Base-by-base conservation (phyloP, 2,113 vertebrate genomes). In the Saccopteryx leptura region DNA sequence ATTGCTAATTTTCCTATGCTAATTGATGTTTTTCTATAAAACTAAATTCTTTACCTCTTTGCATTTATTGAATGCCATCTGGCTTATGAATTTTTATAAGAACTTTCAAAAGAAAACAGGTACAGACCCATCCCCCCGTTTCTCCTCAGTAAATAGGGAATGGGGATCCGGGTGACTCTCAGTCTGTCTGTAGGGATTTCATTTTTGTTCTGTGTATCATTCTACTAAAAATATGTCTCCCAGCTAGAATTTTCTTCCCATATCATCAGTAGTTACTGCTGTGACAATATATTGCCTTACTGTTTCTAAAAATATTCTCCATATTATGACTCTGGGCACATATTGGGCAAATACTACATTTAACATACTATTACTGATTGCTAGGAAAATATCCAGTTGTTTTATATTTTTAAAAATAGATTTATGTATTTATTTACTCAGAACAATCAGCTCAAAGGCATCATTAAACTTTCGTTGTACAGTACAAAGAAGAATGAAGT, bases 1-100 rank as follows among this genome's bases (percentile, higher is more conserved):
- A 97, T 97, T 98, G 97, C 96, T 97, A 94, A 97, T 97, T 97
- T 98, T 96, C 96, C n/a, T 97, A 91, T 90, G 96, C 88, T 97
- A 97, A 97, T 97, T 98, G 95, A 96, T 98, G 96, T 97, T 97
- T 98, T 96, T 97, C 97, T 97, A 90, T 96, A 98, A 98, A 98
- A 97, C 94, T 91, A 97, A 97, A 97, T 97, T 96, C 94, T 97
- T 97, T 86, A 93, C 96, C 96, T 97, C 97, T 97, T 97, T 97
- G 97, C 95, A 91, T 97, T 97, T 98, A 97, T 97, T 96, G 96
- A 95, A 96, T 96, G 69, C 97, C 96, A 98, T 97, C 96, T 98
- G 97, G 97, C 94, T 96, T 97, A 97, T 96, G 96, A 97, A 98
- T 98, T 97, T 97, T 98, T 95, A 97, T 97, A 93, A 96, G 95